Evolutionary conservation across 2,888 invertebrate species (phyloP), one percentile per base, ranked within the genome.

Genomic region (Eristalis arbustorum): DNA sequence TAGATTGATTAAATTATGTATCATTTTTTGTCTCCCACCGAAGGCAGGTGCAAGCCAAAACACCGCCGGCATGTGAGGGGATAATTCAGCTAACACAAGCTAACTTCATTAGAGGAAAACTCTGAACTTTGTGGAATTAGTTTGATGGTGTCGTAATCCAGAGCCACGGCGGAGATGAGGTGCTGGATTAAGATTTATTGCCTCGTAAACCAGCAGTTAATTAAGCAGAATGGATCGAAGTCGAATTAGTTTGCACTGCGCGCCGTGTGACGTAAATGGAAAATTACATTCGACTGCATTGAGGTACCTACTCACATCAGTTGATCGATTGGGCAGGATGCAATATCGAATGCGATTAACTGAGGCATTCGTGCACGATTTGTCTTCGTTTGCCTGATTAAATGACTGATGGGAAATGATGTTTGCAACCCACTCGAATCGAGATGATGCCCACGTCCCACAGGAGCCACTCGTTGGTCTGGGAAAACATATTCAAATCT

Each of bases 71-170:
- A 66, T 42, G 8, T 49, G 49, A 18, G n/a, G n/a, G n/a, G 64
- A 23, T 49, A 76, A 69, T 74, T 59, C 61, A 59, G 59, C 64
- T 59, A 73, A 59, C 71, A 71, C 80, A 37, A 71, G 71, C 28
- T 63, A 84, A 79, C 74, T 74, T 79, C 74, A 56, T 79, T 84
- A 71, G 42, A 62, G 75, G 84, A 80, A 80, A 84, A 76, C 81
- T 81, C 73, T 69, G 67, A 57, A 37, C 42, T 49, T 69, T 68
- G 68, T 71, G 67, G 37, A 71, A 42, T 80, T 75, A 75, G 49
- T 37, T 59, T 59, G 66, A 63, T 37, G 59, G 25, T 49, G 67
- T 42, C 69, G 63, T 64, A 77, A 77, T 31, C 34, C n/a, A 57
- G 25, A 62, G 25, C 25, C 13, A 13, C n/a, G 28, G 23, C 23